Evolutionary conservation across 2,888 invertebrate species (phyloP).

Genomic region (Anoncus sp.): DNA sequence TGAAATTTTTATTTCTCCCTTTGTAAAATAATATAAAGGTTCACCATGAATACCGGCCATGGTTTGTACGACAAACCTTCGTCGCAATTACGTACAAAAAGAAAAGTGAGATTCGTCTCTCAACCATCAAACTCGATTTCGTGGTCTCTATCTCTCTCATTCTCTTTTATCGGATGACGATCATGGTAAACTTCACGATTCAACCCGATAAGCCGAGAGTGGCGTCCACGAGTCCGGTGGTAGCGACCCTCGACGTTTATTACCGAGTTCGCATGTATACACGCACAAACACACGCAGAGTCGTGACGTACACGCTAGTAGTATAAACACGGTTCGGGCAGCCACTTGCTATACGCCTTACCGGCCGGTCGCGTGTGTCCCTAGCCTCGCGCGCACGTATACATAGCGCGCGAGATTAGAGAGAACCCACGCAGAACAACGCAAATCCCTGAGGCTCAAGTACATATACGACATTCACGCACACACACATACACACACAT

Average conservation of each 20-base stretch:
- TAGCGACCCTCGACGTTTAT: slow-evolving; percentile 62
- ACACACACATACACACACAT: slow-evolving; percentile 17
- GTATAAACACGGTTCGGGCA: slow-evolving; percentile 67
- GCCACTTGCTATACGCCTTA: slow-evolving; percentile 54
- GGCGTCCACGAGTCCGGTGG: slow-evolving; percentile 69
- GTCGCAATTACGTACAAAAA: not conserved
- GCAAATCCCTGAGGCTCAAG: slow-evolving; percentile 34
- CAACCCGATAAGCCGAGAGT: slow-evolving; percentile 69
- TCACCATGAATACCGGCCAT: not conserved
- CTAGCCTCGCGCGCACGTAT: not conserved
- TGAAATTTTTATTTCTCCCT: not conserved
- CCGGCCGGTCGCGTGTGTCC: slow-evolving; percentile 50
- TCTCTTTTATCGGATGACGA: slow-evolving; percentile 75
- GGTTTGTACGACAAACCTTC: not conserved
- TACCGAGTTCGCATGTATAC: slow-evolving; percentile 18
- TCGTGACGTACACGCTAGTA: slow-evolving; percentile 40
- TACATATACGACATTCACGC: slow-evolving; percentile 7
- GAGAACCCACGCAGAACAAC: slow-evolving; percentile 51
- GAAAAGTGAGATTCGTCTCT: slow-evolving; percentile 20
- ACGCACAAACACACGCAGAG: slow-evolving; percentile 35
- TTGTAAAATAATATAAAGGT: not conserved
- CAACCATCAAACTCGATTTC: slow-evolving; percentile 59
- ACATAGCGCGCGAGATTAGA: not conserved
- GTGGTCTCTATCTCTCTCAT: not conserved
- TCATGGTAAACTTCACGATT: slow-evolving; percentile 75